A percentile compares a stretch with the other conserved stretches of the same genome.
Evolutionary conservation across 2,113 vertebrate genomes (phyloP).

Genomic region (Oncorhynchus mykiss): DNA sequence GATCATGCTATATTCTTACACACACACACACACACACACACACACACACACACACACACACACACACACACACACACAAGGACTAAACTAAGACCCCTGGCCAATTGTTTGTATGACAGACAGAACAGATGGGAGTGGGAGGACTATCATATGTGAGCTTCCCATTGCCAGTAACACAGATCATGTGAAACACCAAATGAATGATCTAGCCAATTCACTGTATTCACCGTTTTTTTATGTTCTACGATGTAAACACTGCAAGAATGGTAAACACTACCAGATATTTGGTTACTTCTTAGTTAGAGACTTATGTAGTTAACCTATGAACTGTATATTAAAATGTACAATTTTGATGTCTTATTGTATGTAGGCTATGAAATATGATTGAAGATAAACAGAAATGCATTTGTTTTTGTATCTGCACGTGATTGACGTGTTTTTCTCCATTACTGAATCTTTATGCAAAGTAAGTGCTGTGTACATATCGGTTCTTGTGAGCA

Average conservation of each 20-base stretch:
- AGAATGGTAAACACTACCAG: background rate
- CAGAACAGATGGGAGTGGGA: no score
- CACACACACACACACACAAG: no score
- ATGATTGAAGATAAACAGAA: background rate
- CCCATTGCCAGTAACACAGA: background rate
- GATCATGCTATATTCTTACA: no score
- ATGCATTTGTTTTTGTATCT: background rate
- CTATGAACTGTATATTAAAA: background rate
- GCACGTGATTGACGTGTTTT: background rate
- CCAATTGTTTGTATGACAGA: no score
- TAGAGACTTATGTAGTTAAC: no score
- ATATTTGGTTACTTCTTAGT: no score
- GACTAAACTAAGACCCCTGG: no score
- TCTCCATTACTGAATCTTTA: background rate
- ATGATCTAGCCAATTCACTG: background rate
- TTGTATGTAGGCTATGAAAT: background rate
- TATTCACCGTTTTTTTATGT: background rate
- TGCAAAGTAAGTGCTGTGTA: background rate
- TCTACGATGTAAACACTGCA: background rate
- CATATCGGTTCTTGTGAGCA: conserved; percentile 4
- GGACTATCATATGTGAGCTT: background rate
- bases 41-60: no score
- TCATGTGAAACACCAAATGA: background rate
- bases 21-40: no score
- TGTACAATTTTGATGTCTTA: background rate